Evolutionary conservation across 2,888 invertebrate species (phyloP), one percentile per base, ranked within the genome.

Genomic region (Diaphora mendica): DNA sequence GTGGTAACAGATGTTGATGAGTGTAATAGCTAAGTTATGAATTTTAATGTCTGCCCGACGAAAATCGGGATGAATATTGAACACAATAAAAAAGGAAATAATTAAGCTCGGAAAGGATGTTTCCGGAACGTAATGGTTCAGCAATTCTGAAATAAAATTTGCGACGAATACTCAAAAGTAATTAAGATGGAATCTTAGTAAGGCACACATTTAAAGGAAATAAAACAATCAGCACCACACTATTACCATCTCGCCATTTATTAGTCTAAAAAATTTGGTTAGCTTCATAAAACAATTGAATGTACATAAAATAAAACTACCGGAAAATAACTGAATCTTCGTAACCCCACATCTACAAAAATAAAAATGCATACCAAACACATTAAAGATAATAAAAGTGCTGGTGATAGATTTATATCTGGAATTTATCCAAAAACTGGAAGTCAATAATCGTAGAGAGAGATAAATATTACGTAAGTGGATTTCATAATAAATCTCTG

Each of bases 31-130:
- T 84, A 85, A 91, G 92, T 91, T 93, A 93, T 95, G 94, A 95
- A 94, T 94, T 94, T 93, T 92, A 93, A 94, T 93, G 90, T 90
- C 89, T 89, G 84, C 91, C 90, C 90, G 82, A 87, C 90, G 90
- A 91, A 93, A 93, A 93, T 92, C 91, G 79, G 86, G 91, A 93
- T 90, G 92, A 91, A 94, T 94, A 94, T 94, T 93, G 92, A 92
- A 91, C 90, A 90, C 88, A 85, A 89, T 89, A 91, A 92, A 93
- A 91, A 91, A 89, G 90, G 88, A 91, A 92, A 92, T 91, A 91
- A 93, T 93, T 92, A 92, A 92, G 89, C 89, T 85, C 84, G 86
- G 87, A 89, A 91, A 90, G 90, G 88, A 92, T 92, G 89, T 91
- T 93, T 90, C 90, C 88, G 85, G 88, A 86, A 86, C 88, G 86